Evolutionary conservation across 2,888 invertebrate species (phyloP).

Genomic region (Apotomis turbidana): DNA sequence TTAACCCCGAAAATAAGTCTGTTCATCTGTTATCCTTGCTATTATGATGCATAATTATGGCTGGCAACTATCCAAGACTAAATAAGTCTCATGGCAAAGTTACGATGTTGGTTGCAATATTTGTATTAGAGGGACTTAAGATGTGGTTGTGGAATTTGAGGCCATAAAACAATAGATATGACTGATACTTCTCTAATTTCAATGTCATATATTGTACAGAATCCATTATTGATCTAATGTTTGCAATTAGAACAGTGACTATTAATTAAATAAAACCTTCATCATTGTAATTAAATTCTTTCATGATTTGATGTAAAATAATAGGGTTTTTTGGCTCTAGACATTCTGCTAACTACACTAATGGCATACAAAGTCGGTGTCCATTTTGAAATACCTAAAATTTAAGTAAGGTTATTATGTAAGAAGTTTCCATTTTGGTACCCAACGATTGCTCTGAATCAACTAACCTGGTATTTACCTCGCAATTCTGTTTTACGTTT

Average conservation of each 20-base stretch:
- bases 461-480: slow-evolving; percentile 49
- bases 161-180: slow-evolving; percentile 65
- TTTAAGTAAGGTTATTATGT: slow-evolving; percentile 47
- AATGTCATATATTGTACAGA: slow-evolving; percentile 54
- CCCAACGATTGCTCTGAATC: slow-evolving; percentile 4
- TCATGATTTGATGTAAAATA: slow-evolving; percentile 60
- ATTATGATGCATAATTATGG: slow-evolving; percentile 11
- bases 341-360: slow-evolving; percentile 68
- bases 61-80: slow-evolving; percentile 2
- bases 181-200: slow-evolving; percentile 60
- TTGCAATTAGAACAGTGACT: slow-evolving; percentile 48
- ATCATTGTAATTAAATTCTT: slow-evolving; percentile 62
- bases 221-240: slow-evolving; percentile 48
- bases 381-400: slow-evolving; percentile 54
- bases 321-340: slow-evolving; percentile 66
- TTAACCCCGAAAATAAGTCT: slow-evolving; percentile 12
- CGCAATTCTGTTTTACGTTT: slow-evolving; percentile 49
- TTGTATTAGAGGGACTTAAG: slow-evolving; percentile 60
- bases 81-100: slow-evolving; percentile 32
- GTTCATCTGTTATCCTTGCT: slow-evolving; percentile 2
- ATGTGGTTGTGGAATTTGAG: slow-evolving; percentile 70
- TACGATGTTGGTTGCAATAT: slow-evolving; percentile 49
- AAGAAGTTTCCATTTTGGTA: slow-evolving; percentile 45
- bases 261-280: slow-evolving; percentile 49
- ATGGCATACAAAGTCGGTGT: slow-evolving; percentile 60